Evolutionary conservation across 92 coral and sea anemone species (phyloP), one percentile per base, ranked within the genome.

Genomic region (Epizoanthus illoricatus): DNA sequence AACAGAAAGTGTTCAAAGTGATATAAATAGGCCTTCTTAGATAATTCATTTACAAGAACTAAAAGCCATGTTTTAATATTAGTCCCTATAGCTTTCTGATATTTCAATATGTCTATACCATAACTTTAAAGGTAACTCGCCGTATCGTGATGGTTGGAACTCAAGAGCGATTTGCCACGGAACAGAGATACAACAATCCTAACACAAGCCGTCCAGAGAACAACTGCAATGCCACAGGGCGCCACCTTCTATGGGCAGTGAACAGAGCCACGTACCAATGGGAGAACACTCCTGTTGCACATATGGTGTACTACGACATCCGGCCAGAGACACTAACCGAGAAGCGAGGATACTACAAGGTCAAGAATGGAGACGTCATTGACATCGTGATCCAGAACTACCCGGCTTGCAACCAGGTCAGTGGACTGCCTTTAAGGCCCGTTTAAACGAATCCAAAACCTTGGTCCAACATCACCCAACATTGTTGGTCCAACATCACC

Each of bases 381-480:
- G 87, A 84, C 60, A 74, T 84, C 49, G 87, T 84, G 40, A 76
- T 84, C 56, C 85, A 80, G 85, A 52, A 80, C 52, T 80, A 80
- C 54, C 85, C 85, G 5, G 85, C 76, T 2, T 80, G 85, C 57
- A 66, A 80, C 56, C 49, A 80, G 84, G 84, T 80, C 43, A 9
- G 58, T 16, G 16, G 13, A 21, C 15, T 41, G 42, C 11, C 49
- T 40, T 71, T 71, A 18, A 24, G 24, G 21, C 11, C 28, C 36
- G 9, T 33, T 23, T 6, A 66, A 33, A 66, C 28, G 10, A 2
- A n/a, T 23, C 41, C 36, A 28, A 28, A 28, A 28, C 36, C 2
- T 28, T 28, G 1, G 36, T 28, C 36, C 36, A 28, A 28, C 36
- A 1, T 28, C 36, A 28, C 36, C 36, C 36, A 28, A 28, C 36